Base-by-base conservation (phyloP, 2,888 invertebrate genomes). In the Pherbina coryleti region DNA sequence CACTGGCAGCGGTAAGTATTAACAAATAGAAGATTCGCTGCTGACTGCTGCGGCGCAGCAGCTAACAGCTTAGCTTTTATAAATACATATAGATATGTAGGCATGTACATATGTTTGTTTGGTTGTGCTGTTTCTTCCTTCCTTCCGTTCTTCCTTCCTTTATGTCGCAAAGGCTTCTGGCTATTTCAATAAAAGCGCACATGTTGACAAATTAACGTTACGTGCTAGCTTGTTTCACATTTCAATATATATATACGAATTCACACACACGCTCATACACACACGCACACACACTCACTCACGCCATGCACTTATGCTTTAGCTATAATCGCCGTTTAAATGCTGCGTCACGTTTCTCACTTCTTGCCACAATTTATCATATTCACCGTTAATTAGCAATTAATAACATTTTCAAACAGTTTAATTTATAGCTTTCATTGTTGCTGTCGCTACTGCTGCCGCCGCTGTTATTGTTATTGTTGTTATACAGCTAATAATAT, bases 341-440 rank as follows among this genome's bases (percentile, higher is more conserved):
- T 60, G 78, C 60, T 3, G 2, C 49, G 69, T 79, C 79, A 78
- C 79, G 67, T 82, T 78, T 77, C 69, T 64, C 71, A 72, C 34
- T 74, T 57, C 37, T 22, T 19, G 69, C 55, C 19, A 62, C 77
- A 69, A 80, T 82, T 79, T 80, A 82, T 82, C 79, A 82, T 81
- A 72, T 66, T 77, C 76, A 62, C 74, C 79, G 78, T 81, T 81
- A 82, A 82, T 83, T 81, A 82, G 80, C 82, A 81, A 83, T 81
- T 83, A 82, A 82, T 81, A 78, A 82, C 76, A 79, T 79, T 82
- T 82, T 79, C 71, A 80, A 78, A 78, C 71, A 72, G 70, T 72
- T 74, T 69, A 81, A 77, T 77, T 76, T 60, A 67, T 76, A 17
- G 69, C 76, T 44, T 37, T 25, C 37, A 66, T 51, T 19, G 49